Percentiles rank a stretch among this genome's conserved stretches.
phyloP scores from a whole-genome alignment of 2,797 vertebrate species.

The Eulemur albifrons region DNA sequence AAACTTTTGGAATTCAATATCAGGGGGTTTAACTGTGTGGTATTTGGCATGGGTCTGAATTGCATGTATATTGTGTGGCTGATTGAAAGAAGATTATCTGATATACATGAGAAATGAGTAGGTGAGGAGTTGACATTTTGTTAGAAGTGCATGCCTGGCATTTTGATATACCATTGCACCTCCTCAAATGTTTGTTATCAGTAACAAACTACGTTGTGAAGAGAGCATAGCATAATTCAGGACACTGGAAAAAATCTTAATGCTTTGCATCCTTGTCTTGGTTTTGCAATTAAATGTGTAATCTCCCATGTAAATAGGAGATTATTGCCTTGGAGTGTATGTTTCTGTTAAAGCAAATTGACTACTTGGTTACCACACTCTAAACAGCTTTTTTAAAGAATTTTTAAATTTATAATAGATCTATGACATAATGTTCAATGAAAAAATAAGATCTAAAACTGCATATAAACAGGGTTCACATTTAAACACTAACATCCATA shows the following conservation, averaged over 20 bases:
- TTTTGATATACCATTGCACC: not conserved
- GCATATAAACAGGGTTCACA: not conserved
- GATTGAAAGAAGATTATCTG: constrained; percentile 31
- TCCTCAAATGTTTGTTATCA: constrained; percentile 1
- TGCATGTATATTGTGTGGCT: not conserved
- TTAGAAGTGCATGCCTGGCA: constrained; percentile 20
- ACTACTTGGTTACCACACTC: constrained; percentile 10
- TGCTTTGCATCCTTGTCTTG: not conserved
- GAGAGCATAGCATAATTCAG: not conserved
- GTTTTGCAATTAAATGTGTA: constrained; percentile 31
- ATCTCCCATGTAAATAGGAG: not conserved
- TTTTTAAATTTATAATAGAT: not conserved
- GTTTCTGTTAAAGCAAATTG: constrained; percentile 13
- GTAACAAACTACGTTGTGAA: constrained; percentile 19
- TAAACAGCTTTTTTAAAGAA: not conserved
- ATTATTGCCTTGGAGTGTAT: not conserved
- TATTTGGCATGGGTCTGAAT: not conserved
- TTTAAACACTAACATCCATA: not conserved
- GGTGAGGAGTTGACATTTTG: constrained; percentile 47
- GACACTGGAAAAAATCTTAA: not conserved
- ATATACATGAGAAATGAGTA: constrained; percentile 39
- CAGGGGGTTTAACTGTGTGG: not conserved
- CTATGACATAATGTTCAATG: not conserved
- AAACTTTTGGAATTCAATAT: not conserved
- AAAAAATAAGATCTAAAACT: constrained; percentile 9